Percentiles rank a stretch among this genome's conserved stretches.
Evolutionary conservation across 2,797 vertebrate genomes (phyloP).

Genomic region (Betta splendens): DNA sequence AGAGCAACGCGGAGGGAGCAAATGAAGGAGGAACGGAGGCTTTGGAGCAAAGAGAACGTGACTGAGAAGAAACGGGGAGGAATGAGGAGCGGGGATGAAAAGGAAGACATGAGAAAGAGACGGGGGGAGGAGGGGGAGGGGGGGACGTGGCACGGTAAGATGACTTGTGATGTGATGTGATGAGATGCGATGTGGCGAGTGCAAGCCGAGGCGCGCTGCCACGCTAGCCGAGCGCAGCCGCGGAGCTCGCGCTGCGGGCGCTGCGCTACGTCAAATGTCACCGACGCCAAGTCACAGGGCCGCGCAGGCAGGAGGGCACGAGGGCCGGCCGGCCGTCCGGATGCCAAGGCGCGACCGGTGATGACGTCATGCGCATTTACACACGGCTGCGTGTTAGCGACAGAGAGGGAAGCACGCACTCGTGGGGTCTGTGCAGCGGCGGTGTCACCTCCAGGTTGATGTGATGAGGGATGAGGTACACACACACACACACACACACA

Average conservation of each 20-base stretch:
- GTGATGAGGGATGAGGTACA: constrained; percentile 30
- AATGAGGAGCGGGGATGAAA: constrained; percentile 11
- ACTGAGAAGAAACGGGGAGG: constrained; percentile 12
- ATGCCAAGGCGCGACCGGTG: not conserved
- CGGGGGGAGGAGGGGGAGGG: too few relatives aligned
- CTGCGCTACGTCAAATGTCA: constrained; percentile 75
- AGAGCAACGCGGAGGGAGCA: constrained; percentile 24
- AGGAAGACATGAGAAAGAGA: constrained; percentile 12
- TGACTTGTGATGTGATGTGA: constrained; percentile 59
- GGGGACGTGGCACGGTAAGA: constrained; percentile 36
- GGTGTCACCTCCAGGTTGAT: constrained; percentile 13
- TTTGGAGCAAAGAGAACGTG: constrained; percentile 4
- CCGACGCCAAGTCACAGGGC: constrained; percentile 59
- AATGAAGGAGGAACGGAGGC: constrained; percentile 30
- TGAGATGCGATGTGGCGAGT: constrained; percentile 65
- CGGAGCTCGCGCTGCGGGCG: constrained; percentile 62
- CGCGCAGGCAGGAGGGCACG: constrained; percentile 43
- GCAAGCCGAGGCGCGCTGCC: constrained; percentile 66
- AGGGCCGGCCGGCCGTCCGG: constrained; percentile 21
- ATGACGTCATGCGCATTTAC: constrained; percentile 1
- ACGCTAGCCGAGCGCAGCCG: constrained; percentile 50
- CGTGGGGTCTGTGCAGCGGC: constrained; percentile 8
- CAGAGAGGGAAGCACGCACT: constrained; percentile 9
- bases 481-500: constrained; percentile 3
- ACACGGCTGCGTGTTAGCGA: not conserved